phyloP scores from a whole-genome alignment of 2,113 vertebrate species.

The Grus americana region DNA sequence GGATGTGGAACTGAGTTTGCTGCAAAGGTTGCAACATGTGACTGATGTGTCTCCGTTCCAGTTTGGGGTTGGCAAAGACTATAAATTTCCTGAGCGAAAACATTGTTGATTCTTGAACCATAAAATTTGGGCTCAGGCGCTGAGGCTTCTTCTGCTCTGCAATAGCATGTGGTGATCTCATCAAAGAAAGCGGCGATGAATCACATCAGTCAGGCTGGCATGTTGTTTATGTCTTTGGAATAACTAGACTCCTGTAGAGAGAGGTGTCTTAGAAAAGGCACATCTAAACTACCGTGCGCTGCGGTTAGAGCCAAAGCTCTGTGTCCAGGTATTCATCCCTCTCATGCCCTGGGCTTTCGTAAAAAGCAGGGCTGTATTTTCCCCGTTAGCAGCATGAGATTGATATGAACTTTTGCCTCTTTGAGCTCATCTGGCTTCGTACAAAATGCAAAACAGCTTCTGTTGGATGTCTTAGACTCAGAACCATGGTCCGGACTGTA shows the following conservation, averaged over 20 bases:
- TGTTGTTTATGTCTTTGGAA: not conserved
- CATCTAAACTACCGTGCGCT: not conserved
- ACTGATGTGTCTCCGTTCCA: not conserved
- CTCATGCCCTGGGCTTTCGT: not conserved
- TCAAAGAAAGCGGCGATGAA: not conserved
- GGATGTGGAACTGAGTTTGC: not conserved
- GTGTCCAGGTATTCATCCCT: not conserved
- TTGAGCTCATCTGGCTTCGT: not conserved
- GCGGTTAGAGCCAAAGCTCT: not conserved
- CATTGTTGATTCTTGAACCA: constrained; percentile 2
- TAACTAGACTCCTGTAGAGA: not conserved
- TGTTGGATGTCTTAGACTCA: not conserved
- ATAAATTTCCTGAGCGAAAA: not conserved
- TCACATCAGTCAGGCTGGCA: not conserved
- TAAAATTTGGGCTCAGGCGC: not conserved
- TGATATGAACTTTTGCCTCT: not conserved
- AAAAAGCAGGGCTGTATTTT: not conserved
- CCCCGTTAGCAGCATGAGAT: not conserved
- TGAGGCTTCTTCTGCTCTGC: not conserved
- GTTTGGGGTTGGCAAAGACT: not conserved
- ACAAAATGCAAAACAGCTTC: not conserved
- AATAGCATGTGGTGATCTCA: not conserved
- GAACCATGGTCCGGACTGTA: not conserved
- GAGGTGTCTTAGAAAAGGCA: not conserved
- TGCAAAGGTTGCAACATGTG: not conserved